Evolutionary conservation across 2,797 vertebrate genomes (phyloP), one percentile per base, ranked within the genome.

Genomic region (Phalloptychus januarius): DNA sequence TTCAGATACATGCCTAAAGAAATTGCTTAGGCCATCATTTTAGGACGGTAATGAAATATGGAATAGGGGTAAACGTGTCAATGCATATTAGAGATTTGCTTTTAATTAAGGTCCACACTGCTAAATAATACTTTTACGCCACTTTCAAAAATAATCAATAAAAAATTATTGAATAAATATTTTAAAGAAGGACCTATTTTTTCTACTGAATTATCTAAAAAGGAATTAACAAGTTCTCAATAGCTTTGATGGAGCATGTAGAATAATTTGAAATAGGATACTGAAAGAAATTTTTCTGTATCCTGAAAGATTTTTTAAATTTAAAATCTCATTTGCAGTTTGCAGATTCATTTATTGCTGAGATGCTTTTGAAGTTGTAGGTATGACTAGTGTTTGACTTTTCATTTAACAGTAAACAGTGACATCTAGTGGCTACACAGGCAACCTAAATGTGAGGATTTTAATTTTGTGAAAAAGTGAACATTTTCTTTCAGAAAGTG

Each of bases 341-440:
- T 75, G 71, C 73, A 5, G 42, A 36, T 54, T 67, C 46, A 48
- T 36, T 79, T 50, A 56, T 44, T 76, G 74, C 67, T 3, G 7
- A 20, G n/a, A n/a, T 42, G 46, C 56, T 31, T 16, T 46, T 70
- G 1, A 69, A 46, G 36, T 70, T 80, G 38, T 78, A 87, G 79
- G 82, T 4, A 46, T 12, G 12, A 4, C 23, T 25, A 11, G 20
- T 13, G 4, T 69, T 58, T 40, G 11, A 5, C 8, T 4, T 10
- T 4, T 75, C 11, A 82, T 56, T 72, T 77, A 45, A 63, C 72
- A 78, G 90, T 88, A 2, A 81, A 46, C 84, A 86, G 76, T 28
- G 90, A 83, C 93, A 90, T 78, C 94, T 90, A 82, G 87, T 86
- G 92, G 85, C 44, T 56, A 28, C 5, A 33, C 70, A 46, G 3